Conservation (phyloP, 1,140 invertebrate species). For the Drosophila bifasciata region DNA sequence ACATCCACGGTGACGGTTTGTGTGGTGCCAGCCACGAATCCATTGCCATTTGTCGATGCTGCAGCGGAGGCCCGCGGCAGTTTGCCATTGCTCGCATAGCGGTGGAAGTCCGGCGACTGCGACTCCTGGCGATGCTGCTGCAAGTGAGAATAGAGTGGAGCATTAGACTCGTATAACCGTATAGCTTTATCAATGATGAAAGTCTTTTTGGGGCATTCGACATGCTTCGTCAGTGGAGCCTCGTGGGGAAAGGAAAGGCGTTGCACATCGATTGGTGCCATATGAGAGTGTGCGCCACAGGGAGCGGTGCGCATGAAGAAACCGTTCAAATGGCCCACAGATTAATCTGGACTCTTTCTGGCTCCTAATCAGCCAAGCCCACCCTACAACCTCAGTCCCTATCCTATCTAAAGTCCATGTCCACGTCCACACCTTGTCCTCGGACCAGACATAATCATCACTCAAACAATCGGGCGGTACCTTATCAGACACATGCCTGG, state of each 20-base stretch:
- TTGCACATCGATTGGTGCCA: slow-evolving; percentile 74
- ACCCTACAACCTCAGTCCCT: background rate
- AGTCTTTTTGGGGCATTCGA: slow-evolving; percentile 48
- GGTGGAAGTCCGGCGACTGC: slow-evolving; percentile 80
- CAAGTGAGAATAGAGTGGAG: slow-evolving; percentile 45
- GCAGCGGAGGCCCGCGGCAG: slow-evolving; percentile 63
- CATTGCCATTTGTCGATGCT: slow-evolving; percentile 46
- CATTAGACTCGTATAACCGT: too few relatives aligned
- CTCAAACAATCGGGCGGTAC: slow-evolving; percentile 1
- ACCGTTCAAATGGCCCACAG: slow-evolving; percentile 20
- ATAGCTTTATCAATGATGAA: slow-evolving; percentile 79
- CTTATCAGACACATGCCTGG: slow-evolving; percentile 21
- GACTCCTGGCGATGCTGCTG: slow-evolving; percentile 83
- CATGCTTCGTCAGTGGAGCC: slow-evolving; percentile 21
- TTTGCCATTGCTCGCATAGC: slow-evolving; percentile 83
- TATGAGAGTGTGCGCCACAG: slow-evolving; percentile 12
- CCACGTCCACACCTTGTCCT: slow-evolving; percentile 3
- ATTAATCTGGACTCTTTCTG: background rate
- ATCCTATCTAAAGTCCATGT: slow-evolving; percentile 6
- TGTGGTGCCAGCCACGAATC: slow-evolving; percentile 44
- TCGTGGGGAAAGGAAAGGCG: slow-evolving; percentile 57
- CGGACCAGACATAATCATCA: slow-evolving; percentile 32
- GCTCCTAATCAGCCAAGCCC: slow-evolving; percentile 4
- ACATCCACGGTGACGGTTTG: slow-evolving; percentile 79
- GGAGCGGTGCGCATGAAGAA: slow-evolving; percentile 20